phyloP scores from a whole-genome alignment of 2,888 invertebrate genomes.

The Microplitis deprimator region DNA sequence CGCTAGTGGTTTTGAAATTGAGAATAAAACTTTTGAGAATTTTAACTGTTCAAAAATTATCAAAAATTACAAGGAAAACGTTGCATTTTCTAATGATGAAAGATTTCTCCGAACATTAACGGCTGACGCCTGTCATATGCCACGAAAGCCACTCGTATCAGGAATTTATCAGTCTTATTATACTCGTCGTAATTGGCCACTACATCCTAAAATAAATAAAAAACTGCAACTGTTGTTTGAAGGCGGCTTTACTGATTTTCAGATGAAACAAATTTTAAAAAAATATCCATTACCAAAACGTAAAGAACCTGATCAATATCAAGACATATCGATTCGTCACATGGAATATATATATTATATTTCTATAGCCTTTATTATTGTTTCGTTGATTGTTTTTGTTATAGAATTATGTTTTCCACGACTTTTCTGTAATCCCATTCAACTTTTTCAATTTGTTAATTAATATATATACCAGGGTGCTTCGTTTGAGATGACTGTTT shows the following conservation, averaged over 20 bases:
- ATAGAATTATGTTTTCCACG: background rate
- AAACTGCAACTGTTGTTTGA: background rate
- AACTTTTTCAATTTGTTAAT: no score
- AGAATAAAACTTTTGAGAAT: background rate
- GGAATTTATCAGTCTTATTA: background rate
- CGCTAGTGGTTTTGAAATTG: background rate
- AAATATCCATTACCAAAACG: background rate
- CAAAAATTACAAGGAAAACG: background rate
- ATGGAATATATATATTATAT: background rate
- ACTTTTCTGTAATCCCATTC: background rate
- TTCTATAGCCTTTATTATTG: background rate
- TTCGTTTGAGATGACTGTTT: background rate
- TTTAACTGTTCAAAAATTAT: background rate
- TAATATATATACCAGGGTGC: no score
- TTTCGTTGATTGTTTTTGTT: background rate
- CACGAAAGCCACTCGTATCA: background rate
- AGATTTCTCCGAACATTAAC: background rate
- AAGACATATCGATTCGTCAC: background rate
- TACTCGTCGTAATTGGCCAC: background rate
- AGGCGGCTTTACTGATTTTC: background rate
- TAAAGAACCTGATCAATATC: background rate
- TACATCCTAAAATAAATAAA: conserved; percentile 2
- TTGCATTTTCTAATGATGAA: background rate
- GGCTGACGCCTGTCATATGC: background rate
- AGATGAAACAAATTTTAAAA: background rate